Conservation (phyloP, 2,888 invertebrate genomes). For the Sinodicranocentrus sp. region DNA sequence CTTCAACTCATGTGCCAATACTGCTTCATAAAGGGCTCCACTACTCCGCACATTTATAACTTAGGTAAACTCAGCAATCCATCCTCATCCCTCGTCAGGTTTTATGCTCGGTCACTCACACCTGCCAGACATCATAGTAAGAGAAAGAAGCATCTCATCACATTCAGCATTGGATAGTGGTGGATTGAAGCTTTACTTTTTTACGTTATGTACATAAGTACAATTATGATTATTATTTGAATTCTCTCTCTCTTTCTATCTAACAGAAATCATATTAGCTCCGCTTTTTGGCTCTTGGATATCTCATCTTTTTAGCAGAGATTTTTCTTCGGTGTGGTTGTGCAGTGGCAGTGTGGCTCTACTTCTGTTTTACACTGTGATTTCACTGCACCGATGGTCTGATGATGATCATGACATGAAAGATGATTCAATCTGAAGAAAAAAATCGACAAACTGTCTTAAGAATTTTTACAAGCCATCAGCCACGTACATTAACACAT, state of each 20-base stretch:
- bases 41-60: constrained; percentile 6
- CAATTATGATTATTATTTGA: constrained; percentile 27
- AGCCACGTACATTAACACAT: not conserved
- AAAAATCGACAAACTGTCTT: constrained; percentile 19
- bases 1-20: constrained; percentile 35
- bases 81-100: constrained; percentile 51
- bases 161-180: not conserved
- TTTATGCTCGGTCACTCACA: constrained; percentile 77
- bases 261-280: constrained; percentile 28
- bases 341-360: constrained; percentile 1
- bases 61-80: constrained; percentile 42
- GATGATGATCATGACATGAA: constrained; percentile 21
- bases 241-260: constrained; percentile 16
- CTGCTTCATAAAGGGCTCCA: not conserved
- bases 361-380: constrained; percentile 2
- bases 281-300: constrained; percentile 17
- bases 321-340: constrained; percentile 2
- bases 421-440: constrained; percentile 27
- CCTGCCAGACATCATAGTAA: constrained; percentile 64
- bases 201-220: constrained; percentile 14
- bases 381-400: not conserved
- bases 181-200: constrained; percentile 3
- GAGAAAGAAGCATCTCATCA: constrained; percentile 22
- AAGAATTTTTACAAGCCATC: constrained; percentile 20
- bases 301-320: constrained; percentile 23